These are phyloP conservation scores for Caenorhabditis sp. DNA, from an alignment of 2,888 invertebrate species.

Conservation along the genomic window DNA sequence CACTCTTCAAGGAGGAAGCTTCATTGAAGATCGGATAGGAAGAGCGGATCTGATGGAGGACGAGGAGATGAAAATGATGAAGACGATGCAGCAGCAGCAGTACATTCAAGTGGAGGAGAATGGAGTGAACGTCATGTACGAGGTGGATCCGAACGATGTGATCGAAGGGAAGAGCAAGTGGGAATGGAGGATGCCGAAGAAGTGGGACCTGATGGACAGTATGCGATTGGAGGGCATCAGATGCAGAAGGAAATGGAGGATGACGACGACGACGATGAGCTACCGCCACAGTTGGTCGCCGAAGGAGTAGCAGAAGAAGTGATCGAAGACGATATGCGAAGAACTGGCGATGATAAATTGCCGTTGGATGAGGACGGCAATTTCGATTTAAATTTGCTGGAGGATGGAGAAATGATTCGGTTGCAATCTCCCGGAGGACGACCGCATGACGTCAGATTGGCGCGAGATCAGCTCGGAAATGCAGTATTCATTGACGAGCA, in stretches of 20 bases:
- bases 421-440: constrained; percentile 38
- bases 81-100: constrained; percentile 22
- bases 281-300: constrained; percentile 48
- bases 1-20: constrained; percentile 29
- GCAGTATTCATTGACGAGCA: constrained; percentile 43
- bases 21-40: constrained; percentile 44
- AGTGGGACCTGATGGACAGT: constrained; percentile 1
- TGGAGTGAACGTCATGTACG: constrained; percentile 46
- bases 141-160: constrained; percentile 32
- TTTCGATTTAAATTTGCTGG: constrained; percentile 31
- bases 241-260: constrained; percentile 8
- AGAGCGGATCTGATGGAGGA: constrained; percentile 37
- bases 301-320: constrained; percentile 45
- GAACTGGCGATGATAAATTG: not conserved
- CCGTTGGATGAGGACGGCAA: constrained; percentile 4
- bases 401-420: constrained; percentile 26
- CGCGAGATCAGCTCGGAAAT: constrained; percentile 42
- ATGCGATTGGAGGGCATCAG: constrained; percentile 10
- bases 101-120: constrained; percentile 49
- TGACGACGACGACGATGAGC: constrained; percentile 28
- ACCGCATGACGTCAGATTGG: constrained; percentile 27
- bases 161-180: constrained; percentile 27
- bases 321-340: constrained; percentile 1
- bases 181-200: constrained; percentile 13
- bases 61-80: constrained; percentile 27